Percentiles rank a stretch among this genome's conserved stretches.
Conservation (phyloP, 2,113 vertebrate species). For the Lamprotornis superbus region DNA sequence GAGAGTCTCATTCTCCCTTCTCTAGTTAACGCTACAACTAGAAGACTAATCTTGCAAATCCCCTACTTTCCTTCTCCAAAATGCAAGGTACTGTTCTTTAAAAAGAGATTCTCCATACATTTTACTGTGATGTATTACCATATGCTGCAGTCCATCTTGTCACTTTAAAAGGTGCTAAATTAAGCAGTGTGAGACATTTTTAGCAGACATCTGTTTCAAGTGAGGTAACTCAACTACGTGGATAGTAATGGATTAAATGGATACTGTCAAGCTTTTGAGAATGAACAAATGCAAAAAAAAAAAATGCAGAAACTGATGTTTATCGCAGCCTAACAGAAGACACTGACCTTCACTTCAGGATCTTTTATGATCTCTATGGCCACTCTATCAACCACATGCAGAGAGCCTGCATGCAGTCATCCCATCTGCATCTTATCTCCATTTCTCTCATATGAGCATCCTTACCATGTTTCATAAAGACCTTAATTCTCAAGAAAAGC, state of each 20-base stretch:
- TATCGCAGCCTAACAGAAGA: neutral
- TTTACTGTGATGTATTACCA: neutral
- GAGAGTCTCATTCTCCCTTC: neutral
- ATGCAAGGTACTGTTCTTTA: neutral
- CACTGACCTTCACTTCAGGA: neutral
- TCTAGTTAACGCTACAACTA: neutral
- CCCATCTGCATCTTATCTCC: neutral
- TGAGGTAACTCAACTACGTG: neutral
- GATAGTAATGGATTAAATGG: neutral
- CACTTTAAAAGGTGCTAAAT: constrained; percentile 32
- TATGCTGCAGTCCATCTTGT: neutral
- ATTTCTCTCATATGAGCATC: neutral
- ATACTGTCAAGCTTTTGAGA: neutral
- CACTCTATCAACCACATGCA: neutral
- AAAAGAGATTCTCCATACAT: neutral
- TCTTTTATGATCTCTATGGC: neutral
- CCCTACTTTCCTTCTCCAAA: neutral
- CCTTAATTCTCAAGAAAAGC: neutral
- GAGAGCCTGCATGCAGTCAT: neutral
- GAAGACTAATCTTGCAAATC: neutral
- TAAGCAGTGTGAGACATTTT: constrained; percentile 1
- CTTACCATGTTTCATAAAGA: neutral
- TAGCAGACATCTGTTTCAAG: constrained; percentile 18
- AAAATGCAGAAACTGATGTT: neutral
- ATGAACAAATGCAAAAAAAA: neutral